Evolutionary conservation across 2,888 invertebrate species (phyloP).

Genomic region (Cryptocheilus praepositus): DNA sequence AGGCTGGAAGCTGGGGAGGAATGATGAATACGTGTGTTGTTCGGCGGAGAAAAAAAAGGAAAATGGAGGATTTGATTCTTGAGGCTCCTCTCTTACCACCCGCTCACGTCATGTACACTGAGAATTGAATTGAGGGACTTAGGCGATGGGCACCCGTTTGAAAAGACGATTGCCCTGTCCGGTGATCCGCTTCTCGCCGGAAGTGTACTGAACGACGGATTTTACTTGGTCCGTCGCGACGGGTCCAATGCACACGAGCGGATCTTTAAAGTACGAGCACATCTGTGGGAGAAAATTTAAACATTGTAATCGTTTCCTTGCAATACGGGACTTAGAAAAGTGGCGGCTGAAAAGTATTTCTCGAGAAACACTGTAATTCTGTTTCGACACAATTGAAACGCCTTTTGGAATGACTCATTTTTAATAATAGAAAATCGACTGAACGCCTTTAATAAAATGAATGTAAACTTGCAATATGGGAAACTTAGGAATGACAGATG

Average conservation of each 20-base stretch:
- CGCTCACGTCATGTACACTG: constrained; percentile 2
- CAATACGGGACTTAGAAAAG: too few relatives aligned
- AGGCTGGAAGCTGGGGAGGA: not conserved
- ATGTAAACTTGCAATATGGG: too few relatives aligned
- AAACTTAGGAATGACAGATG: too few relatives aligned
- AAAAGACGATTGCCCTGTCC: constrained; percentile 71
- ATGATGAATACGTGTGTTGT: not conserved
- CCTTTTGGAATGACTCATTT: too few relatives aligned
- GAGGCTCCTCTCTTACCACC: not conserved
- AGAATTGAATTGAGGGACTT: constrained; percentile 42
- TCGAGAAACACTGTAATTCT: too few relatives aligned
- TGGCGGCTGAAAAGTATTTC: too few relatives aligned
- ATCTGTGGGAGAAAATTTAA: constrained; percentile 76
- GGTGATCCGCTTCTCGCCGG: constrained; percentile 88
- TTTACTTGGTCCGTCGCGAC: constrained; percentile 87
- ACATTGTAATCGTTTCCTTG: too few relatives aligned
- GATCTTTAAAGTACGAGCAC: constrained; percentile 94
- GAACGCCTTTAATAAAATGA: too few relatives aligned
- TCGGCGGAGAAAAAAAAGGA: not conserved
- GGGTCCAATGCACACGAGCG: constrained; percentile 90
- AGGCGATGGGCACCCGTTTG: constrained; percentile 67
- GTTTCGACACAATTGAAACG: too few relatives aligned
- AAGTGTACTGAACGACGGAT: constrained; percentile 84
- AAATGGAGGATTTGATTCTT: constrained; percentile 2
- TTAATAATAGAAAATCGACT: too few relatives aligned